phyloP scores from a whole-genome alignment of 2,113 vertebrate genomes.

The Mystacornis crossleyi region DNA sequence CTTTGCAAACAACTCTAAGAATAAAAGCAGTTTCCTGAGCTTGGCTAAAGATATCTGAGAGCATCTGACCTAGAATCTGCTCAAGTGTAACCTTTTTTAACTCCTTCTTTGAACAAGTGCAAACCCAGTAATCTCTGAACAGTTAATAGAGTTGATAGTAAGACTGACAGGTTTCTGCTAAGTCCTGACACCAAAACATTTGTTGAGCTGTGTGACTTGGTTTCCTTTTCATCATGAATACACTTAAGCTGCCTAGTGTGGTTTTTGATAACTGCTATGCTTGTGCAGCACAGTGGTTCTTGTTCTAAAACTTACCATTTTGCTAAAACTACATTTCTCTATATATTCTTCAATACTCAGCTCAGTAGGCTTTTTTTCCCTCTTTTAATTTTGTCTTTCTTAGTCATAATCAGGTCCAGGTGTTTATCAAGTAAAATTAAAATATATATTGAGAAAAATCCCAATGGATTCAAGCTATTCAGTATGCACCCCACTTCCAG shows the following conservation, averaged over 20 bases:
- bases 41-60: background rate
- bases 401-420: background rate
- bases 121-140: background rate
- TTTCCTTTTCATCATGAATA: background rate
- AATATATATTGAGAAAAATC: background rate
- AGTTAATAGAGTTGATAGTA: background rate
- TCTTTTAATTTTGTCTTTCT: background rate
- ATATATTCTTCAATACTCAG: background rate
- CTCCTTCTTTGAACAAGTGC: background rate
- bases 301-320: background rate
- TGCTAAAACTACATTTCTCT: background rate
- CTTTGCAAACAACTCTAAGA: background rate
- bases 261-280: background rate
- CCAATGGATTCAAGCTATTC: background rate
- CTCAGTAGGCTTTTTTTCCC: background rate
- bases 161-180: background rate
- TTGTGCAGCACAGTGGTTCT: background rate
- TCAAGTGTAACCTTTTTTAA: background rate
- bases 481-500: slow-evolving; percentile 35
- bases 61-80: background rate
- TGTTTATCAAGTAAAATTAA: slow-evolving; percentile 2
- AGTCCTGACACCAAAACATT: background rate
- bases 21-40: background rate
- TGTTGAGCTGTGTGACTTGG: background rate
- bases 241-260: background rate